These are phyloP conservation scores for Apodemia zela DNA, from an alignment of 2,888 invertebrate genomes.

Conservation along the genomic window DNA sequence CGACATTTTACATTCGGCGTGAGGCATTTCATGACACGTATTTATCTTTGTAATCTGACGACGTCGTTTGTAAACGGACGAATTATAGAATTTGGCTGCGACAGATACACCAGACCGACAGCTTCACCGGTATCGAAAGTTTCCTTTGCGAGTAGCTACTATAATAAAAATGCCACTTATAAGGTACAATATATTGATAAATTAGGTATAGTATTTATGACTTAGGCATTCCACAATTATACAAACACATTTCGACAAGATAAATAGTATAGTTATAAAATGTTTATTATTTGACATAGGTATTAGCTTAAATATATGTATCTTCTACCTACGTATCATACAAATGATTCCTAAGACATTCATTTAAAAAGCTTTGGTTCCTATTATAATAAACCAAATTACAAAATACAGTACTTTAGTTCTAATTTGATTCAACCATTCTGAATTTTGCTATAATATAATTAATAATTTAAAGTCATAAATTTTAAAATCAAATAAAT, in stretches of 20 bases:
- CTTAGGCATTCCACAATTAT: conserved; percentile 26
- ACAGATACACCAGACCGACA: no score
- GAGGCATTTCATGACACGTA: no score
- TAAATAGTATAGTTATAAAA: conserved; percentile 17
- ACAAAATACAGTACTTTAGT: not conserved
- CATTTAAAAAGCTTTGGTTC: conserved; percentile 23
- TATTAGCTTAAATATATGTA: conserved; percentile 4
- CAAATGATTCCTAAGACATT: conserved; percentile 17
- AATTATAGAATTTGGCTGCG: no score
- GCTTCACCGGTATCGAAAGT: no score
- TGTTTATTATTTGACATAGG: conserved; percentile 9
- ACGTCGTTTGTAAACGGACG: no score
- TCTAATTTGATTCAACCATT: no score
- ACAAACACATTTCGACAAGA: conserved; percentile 18
- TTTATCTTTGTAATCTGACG: no score
- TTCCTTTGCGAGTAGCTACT: no score
- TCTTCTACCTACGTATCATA: conserved; percentile 11
- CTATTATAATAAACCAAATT: conserved; percentile 9
- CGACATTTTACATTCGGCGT: no score
- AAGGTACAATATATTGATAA: conserved; percentile 12
- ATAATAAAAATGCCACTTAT: not conserved
- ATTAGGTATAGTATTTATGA: conserved; percentile 23
- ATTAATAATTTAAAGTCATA: no score
- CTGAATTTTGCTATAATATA: no score
- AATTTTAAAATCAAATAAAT: no score